Conservation (phyloP, 2,113 vertebrate species). For the Gobius niger region DNA sequence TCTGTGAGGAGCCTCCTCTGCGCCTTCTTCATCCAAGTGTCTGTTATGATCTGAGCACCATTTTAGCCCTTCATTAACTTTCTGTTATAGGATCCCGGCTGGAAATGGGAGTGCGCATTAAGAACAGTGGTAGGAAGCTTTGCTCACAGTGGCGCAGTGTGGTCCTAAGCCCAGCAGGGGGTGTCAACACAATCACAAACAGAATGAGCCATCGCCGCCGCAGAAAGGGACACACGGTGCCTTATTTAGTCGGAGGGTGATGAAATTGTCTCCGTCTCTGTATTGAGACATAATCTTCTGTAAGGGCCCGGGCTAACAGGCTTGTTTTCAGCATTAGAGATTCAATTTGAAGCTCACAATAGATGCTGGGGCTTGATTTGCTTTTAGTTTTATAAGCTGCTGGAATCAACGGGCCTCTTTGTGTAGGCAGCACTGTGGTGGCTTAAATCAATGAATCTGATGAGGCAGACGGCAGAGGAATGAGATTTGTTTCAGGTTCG, state of each 20-base stretch:
- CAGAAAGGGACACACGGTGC: constrained; percentile 49
- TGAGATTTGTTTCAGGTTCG: not conserved
- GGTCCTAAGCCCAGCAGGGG: constrained; percentile 76
- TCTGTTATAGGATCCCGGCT: constrained; percentile 15
- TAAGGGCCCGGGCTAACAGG: constrained; percentile 4
- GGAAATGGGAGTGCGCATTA: constrained; percentile 28
- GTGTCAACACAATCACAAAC: constrained; percentile 77
- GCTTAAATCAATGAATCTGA: not conserved
- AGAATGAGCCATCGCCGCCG: constrained; percentile 58
- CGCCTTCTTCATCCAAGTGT: not conserved
- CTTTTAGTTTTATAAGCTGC: constrained; percentile 5
- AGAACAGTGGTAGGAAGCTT: constrained; percentile 25
- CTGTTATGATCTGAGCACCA: constrained; percentile 4
- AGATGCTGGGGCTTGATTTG: constrained; percentile 14
- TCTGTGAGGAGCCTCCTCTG: not conserved
- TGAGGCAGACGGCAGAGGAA: not conserved
- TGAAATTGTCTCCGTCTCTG: constrained; percentile 39
- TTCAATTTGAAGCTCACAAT: constrained; percentile 26
- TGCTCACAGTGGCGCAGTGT: constrained; percentile 59
- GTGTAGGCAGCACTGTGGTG: not conserved
- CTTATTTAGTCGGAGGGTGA: constrained; percentile 54
- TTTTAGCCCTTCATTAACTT: constrained; percentile 47
- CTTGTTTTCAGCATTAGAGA: constrained; percentile 29
- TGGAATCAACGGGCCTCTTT: constrained; percentile 8
- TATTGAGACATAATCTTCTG: constrained; percentile 32